Evolutionary conservation across 1,140 invertebrate species (phyloP), one percentile per base, ranked within the genome.

Genomic region (Drosophila sturtevanti): DNA sequence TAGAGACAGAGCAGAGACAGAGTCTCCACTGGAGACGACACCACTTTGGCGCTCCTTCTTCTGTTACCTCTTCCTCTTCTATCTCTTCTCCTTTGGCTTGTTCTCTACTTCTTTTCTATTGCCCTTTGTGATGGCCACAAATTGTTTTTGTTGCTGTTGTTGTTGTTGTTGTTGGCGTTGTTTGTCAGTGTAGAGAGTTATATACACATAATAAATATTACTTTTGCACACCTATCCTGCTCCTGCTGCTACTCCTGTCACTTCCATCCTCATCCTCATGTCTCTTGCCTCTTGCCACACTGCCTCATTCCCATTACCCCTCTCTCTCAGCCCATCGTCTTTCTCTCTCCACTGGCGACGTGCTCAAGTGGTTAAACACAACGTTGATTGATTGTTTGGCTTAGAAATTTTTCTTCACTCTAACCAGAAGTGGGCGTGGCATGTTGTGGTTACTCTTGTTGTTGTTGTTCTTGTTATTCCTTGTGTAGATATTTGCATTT

Each of bases 361-460:
- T 87, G 82, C 55, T 87, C 72, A 86, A 86, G 84, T 82, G 82
- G 73, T 73, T 74, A 69, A 48, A 48, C 16, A 72, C 74, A 72
- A 58, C 79, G 79, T 70, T 86, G 82, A 86, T 82, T 87, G 82
- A 86, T 86, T 87, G 79, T 87, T 86, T 87, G 74, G 74, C 74
- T 81, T 79, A 81, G 71, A 87, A 85, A 69, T 81, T 86, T 55
- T 69, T 82, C 64, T 75, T 58, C 77, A 7, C 27, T 31, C 27
- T 31, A 31, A 31, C 27, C 27, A 31, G 68, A 73, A 71, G 81
- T 79, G 63, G 74, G 78, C 72, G 81, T 86, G 81, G 41, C 41
- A 73, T 71, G 56, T 31, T 31, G 27, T 31, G 5, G 3, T 31
- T 31, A 6, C 1, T 31, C 5, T 24, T 24, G 27, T 31, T 31